phyloP scores from a whole-genome alignment of 2,113 vertebrate genomes.

The Neotoma lepida region DNA sequence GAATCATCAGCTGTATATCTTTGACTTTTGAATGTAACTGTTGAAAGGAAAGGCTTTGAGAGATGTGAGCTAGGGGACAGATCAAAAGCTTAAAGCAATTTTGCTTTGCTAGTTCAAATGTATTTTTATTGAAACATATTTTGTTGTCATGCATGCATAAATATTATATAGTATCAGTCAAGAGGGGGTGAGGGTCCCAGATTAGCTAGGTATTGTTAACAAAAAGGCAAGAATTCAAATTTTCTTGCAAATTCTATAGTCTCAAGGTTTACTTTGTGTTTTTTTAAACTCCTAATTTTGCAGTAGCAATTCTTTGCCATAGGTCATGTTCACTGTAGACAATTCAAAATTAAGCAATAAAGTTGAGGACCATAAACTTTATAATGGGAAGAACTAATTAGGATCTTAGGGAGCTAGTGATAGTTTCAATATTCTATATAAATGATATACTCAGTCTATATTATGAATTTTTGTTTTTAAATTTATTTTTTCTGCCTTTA shows the following conservation, averaged over 20 bases:
- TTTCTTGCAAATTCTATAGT: conserved; percentile 12
- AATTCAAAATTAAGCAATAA: conserved; percentile 42
- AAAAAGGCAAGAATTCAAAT: conserved; percentile 68
- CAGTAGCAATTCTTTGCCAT: background rate
- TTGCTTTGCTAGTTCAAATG: conserved; percentile 82
- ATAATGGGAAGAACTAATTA: conserved; percentile 20
- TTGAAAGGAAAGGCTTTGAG: conserved; percentile 87
- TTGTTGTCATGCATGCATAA: conserved; percentile 84
- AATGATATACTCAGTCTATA: background rate
- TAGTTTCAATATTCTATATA: background rate
- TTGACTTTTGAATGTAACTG: conserved; percentile 84
- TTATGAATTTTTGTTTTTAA: background rate
- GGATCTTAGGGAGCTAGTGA: conserved; percentile 26
- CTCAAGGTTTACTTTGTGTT: conserved; percentile 47
- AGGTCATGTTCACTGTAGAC: background rate
- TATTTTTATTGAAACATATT: conserved; percentile 84
- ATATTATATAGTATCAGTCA: conserved; percentile 78
- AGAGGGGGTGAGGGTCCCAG: conserved; percentile 62
- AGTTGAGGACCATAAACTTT: conserved; percentile 35
- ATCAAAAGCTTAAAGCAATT: conserved; percentile 86
- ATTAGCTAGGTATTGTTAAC: conserved; percentile 65
- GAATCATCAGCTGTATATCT: conserved; percentile 88
- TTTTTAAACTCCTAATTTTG: conserved; percentile 21
- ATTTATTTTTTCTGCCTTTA: conserved; percentile 1
- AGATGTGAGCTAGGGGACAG: conserved; percentile 83